A percentile compares a stretch with the other conserved stretches of the same genome.
Conservation (phyloP, 2,888 invertebrate genomes). For the Drosophila lacicola region DNA sequence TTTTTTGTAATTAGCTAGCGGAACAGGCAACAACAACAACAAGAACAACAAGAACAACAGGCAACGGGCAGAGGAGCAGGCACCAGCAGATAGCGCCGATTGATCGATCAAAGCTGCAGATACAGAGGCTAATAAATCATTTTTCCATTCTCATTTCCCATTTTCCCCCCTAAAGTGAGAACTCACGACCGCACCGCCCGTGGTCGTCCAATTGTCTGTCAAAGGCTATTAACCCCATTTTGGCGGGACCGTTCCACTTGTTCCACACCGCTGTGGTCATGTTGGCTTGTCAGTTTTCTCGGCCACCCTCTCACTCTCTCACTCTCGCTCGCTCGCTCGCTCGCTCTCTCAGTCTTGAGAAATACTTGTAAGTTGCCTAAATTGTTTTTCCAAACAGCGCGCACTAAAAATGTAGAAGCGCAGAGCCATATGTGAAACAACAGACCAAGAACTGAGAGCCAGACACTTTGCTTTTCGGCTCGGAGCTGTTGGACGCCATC, state of each 20-base stretch:
- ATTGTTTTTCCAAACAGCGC: conserved; percentile 54
- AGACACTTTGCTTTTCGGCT: conserved; percentile 21
- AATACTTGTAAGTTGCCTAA: conserved; percentile 43
- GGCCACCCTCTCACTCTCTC: conserved; percentile 7
- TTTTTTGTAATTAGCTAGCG: conserved; percentile 62
- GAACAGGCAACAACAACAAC: conserved; percentile 26
- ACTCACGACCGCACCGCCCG: conserved; percentile 74
- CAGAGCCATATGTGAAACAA: conserved; percentile 53
- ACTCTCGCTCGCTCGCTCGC: not conserved
- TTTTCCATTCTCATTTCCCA: conserved; percentile 64
- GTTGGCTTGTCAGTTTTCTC: conserved; percentile 14
- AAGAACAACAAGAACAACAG: too few species aligned
- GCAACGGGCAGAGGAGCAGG: conserved; percentile 17
- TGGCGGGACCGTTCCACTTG: conserved; percentile 69
- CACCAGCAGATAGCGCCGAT: conserved; percentile 73
- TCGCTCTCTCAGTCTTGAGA: conserved; percentile 4
- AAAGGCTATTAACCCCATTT: conserved; percentile 77
- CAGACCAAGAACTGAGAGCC: conserved; percentile 20
- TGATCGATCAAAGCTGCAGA: conserved; percentile 74
- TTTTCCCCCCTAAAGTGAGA: conserved; percentile 65
- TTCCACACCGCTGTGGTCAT: conserved; percentile 46
- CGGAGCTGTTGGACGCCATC: conserved; percentile 14
- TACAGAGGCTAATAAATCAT: conserved; percentile 68
- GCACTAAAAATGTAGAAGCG: conserved; percentile 41
- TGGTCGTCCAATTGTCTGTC: conserved; percentile 62